phyloP scores from a whole-genome alignment of 2,888 invertebrate genomes.

The Stenodera caucasica region DNA sequence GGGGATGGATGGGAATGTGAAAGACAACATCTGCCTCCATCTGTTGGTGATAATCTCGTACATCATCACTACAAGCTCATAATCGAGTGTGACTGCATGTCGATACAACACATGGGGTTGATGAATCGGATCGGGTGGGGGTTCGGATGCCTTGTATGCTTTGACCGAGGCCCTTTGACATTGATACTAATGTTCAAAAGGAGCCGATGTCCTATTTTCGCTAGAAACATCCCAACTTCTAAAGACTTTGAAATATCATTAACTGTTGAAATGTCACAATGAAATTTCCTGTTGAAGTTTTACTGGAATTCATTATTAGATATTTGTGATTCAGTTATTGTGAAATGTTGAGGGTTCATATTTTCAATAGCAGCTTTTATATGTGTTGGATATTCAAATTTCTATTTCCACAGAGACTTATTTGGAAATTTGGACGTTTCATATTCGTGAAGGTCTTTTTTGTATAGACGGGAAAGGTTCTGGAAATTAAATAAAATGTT shows the following conservation, averaged over 20 bases:
- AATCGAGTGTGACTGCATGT: slow-evolving; percentile 18
- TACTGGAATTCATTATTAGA: neutral
- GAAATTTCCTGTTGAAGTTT: too few species aligned
- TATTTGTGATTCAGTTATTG: neutral
- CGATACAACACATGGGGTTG: slow-evolving; percentile 27
- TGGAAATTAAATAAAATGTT: neutral
- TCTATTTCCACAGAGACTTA: neutral
- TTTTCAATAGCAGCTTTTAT: neutral
- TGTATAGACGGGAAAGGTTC: neutral
- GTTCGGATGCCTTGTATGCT: neutral
- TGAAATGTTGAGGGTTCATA: neutral
- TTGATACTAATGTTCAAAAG: neutral
- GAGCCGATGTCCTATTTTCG: neutral
- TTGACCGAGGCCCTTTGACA: neutral
- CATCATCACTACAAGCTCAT: slow-evolving; percentile 17
- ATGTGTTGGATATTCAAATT: neutral
- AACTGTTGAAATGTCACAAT: neutral
- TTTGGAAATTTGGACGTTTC: neutral
- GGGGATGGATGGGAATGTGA: neutral
- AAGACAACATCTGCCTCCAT: slow-evolving; percentile 15
- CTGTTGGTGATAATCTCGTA: slow-evolving; percentile 17
- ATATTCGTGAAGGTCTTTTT: too few species aligned
- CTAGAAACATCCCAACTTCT: neutral
- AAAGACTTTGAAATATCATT: neutral
- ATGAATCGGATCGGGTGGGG: slow-evolving; percentile 19